These are phyloP conservation scores for Synergus itoensis DNA, from an alignment of 2,888 invertebrate species.

Conservation along the genomic window DNA sequence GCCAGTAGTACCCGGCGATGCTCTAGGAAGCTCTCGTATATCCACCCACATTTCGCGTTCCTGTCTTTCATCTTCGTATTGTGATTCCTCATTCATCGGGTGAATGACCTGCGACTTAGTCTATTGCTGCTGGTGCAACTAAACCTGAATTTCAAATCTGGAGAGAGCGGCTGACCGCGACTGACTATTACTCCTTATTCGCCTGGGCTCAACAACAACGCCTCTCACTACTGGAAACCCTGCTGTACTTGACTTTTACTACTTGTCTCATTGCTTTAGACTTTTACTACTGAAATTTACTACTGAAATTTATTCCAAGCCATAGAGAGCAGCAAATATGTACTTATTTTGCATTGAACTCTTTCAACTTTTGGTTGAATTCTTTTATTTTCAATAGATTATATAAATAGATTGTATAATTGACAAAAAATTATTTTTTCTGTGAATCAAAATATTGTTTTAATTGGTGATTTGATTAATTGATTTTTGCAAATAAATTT, in stretches of 20 bases:
- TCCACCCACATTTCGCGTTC: neutral
- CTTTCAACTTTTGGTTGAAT: neutral
- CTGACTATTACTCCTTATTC: slow-evolving; percentile 27
- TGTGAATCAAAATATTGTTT: no score
- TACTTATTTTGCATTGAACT: neutral
- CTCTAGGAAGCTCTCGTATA: slow-evolving; percentile 30
- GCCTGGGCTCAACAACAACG: neutral
- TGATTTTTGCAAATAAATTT: neutral
- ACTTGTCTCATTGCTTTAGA: slow-evolving; percentile 4
- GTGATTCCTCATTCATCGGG: slow-evolving; percentile 11
- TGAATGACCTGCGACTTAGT: slow-evolving; percentile 3
- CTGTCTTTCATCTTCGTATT: neutral
- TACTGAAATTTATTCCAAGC: neutral
- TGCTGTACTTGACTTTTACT: slow-evolving; percentile 26
- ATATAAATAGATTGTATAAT: no score
- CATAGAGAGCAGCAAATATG: neutral
- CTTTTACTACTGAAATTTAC: neutral
- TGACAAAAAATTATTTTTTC: no score
- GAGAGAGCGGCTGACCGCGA: slow-evolving; percentile 27
- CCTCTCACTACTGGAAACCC: slow-evolving; percentile 23
- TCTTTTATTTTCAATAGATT: neutral
- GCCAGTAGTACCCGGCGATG: slow-evolving; percentile 32
- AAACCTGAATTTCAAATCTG: slow-evolving; percentile 14
- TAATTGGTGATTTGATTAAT: no score
- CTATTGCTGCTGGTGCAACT: neutral